Conservation (phyloP, 2,888 invertebrate species). For the Sesia apiformis region DNA sequence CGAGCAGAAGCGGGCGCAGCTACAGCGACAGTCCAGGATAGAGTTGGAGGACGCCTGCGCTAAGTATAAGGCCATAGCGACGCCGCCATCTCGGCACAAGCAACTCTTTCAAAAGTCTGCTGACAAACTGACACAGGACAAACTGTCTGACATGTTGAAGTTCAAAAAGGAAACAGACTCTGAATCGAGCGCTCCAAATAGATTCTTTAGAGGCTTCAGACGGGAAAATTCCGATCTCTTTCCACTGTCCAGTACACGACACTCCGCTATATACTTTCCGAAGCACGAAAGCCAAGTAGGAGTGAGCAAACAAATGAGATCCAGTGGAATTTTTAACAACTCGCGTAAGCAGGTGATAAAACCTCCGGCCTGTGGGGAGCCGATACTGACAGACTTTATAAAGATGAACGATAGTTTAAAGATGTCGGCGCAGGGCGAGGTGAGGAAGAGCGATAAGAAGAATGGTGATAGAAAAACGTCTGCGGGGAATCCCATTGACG, state of each 20-base stretch:
- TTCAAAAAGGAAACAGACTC: constrained; percentile 81
- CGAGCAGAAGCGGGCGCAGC: constrained; percentile 48
- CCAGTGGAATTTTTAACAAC: constrained; percentile 82
- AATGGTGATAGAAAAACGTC: constrained; percentile 34
- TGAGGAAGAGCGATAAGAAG: constrained; percentile 45
- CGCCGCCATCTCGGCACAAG: constrained; percentile 56
- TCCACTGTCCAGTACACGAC: constrained; percentile 81
- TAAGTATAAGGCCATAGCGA: constrained; percentile 57
- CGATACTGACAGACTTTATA: constrained; percentile 81
- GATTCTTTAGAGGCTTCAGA: constrained; percentile 85
- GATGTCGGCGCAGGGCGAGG: constrained; percentile 55
- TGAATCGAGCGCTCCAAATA: constrained; percentile 80
- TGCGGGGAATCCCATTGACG: constrained; percentile 54
- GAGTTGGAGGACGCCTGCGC: constrained; percentile 66
- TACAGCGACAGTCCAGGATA: constrained; percentile 59
- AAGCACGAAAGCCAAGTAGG: constrained; percentile 66
- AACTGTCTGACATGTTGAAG: constrained; percentile 63
- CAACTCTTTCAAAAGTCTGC: constrained; percentile 45
- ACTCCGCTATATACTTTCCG: constrained; percentile 81
- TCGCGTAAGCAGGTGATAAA: constrained; percentile 75
- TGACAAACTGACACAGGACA: constrained; percentile 58
- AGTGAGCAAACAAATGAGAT: constrained; percentile 70
- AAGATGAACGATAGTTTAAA: constrained; percentile 71
- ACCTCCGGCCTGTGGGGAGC: constrained; percentile 74
- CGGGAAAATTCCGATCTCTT: constrained; percentile 90